These are phyloP conservation scores for Apodemia duryi DNA, from an alignment of 2,888 invertebrate species.

Conservation along the genomic window DNA sequence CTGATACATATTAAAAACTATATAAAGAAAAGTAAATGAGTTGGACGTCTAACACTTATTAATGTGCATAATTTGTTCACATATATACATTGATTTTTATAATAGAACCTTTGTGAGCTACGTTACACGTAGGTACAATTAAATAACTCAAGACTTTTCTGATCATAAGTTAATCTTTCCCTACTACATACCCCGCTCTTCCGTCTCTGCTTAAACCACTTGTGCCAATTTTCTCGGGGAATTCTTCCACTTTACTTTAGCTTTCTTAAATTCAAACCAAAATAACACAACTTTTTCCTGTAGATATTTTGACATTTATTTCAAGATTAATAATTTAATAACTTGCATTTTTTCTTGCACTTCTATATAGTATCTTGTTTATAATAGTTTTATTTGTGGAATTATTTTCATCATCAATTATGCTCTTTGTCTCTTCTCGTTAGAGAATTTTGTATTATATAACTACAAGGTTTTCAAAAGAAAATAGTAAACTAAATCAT, in stretches of 20 bases:
- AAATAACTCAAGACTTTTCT: not conserved
- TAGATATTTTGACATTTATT: conserved; percentile 16
- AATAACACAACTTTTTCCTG: conserved; percentile 49
- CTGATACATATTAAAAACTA: no score
- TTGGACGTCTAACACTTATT: no score
- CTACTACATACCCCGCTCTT: conserved; percentile 46
- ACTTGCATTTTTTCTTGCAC: not conserved
- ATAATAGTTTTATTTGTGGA: not conserved
- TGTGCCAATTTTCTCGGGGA: conserved; percentile 78
- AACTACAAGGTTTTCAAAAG: no score
- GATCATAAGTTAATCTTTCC: conserved; percentile 31
- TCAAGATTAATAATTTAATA: not conserved
- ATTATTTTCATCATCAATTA: not conserved
- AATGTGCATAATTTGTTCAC: not conserved
- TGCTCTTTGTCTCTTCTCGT: not conserved
- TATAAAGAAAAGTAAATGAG: not conserved
- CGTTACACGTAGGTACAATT: not conserved
- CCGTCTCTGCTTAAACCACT: conserved; percentile 74
- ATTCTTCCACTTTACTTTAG: conserved; percentile 76
- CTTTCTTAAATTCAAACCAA: conserved; percentile 48
- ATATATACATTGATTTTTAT: not conserved
- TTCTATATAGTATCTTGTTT: not conserved
- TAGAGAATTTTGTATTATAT: no score
- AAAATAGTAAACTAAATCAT: no score
- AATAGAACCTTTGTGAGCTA: not conserved